Percentiles rank a stretch among this genome's conserved stretches.
phyloP scores from a whole-genome alignment of 2,888 invertebrate genomes.

The Tholera decimalis region DNA sequence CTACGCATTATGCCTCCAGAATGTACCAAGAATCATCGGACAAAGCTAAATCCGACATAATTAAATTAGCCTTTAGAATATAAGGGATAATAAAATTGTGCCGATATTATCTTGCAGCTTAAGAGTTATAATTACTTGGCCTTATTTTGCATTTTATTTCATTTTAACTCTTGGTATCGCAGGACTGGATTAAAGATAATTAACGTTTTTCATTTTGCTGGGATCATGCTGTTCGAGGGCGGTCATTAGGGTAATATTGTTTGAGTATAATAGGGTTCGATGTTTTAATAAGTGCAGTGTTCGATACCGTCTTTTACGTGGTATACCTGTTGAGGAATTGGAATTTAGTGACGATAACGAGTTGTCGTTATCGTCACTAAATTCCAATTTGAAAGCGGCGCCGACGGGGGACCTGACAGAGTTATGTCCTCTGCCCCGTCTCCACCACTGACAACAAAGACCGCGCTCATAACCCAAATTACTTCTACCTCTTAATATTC shows the following conservation, averaged over 20 bases:
- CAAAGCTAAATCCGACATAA: conserved; percentile 34
- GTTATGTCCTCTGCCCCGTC: conserved; percentile 76
- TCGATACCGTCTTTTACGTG: conserved; percentile 35
- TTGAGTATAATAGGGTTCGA: background rate
- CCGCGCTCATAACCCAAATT: conserved; percentile 84
- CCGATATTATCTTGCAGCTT: conserved; percentile 35
- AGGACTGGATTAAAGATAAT: conserved; percentile 27
- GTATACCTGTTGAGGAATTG: too few relatives aligned
- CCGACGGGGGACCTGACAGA: conserved; percentile 73
- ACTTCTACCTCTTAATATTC: conserved; percentile 87
- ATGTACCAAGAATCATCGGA: conserved; percentile 14
- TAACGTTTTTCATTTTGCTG: conserved; percentile 13
- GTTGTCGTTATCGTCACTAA: conserved; percentile 73
- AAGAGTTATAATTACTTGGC: conserved; percentile 38
- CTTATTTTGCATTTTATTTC: conserved; percentile 18
- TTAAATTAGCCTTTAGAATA: conserved; percentile 42
- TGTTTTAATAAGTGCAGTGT: conserved; percentile 15
- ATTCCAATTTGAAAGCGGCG: conserved; percentile 74
- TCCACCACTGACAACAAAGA: conserved; percentile 81
- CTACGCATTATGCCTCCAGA: conserved; percentile 24
- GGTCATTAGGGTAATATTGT: conserved; percentile 2
- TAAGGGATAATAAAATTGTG: conserved; percentile 30
- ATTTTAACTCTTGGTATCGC: conserved; percentile 20
- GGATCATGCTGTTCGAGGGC: background rate
- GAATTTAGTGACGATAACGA: too few relatives aligned